Evolutionary conservation across 2,888 invertebrate species (phyloP).

Genomic region (Gastrophysa polygoni): DNA sequence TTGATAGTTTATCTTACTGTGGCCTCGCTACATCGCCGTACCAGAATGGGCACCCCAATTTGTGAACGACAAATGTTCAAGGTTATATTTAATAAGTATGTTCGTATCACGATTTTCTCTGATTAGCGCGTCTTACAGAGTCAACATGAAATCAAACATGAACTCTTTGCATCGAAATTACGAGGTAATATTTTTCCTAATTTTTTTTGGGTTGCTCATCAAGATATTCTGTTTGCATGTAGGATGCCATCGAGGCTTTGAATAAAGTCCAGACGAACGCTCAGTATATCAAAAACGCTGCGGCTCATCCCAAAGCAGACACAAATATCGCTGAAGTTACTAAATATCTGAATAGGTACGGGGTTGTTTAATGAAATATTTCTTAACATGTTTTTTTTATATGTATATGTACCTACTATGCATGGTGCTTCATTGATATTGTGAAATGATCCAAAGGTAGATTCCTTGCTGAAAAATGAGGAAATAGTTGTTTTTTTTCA

Average conservation of each 20-base stretch:
- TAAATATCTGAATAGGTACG: conserved; percentile 38
- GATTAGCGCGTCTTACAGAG: neutral
- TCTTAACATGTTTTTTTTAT: too few relatives aligned
- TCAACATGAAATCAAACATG: neutral
- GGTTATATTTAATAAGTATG: neutral
- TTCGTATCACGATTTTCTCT: neutral
- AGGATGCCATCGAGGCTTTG: conserved; percentile 74
- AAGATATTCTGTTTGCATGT: conserved; percentile 19
- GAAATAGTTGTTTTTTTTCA: too few relatives aligned
- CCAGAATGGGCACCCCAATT: neutral
- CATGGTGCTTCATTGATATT: too few relatives aligned
- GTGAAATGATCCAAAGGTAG: too few relatives aligned
- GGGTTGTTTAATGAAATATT: too few relatives aligned
- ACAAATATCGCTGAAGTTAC: conserved; percentile 35
- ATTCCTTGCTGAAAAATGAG: too few relatives aligned
- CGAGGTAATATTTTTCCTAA: conserved; percentile 1
- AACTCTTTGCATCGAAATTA: conserved; percentile 8
- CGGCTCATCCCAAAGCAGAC: conserved; percentile 49
- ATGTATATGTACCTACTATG: too few relatives aligned
- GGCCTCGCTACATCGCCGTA: too few relatives aligned
- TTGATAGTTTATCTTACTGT: too few relatives aligned
- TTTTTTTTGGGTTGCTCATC: neutral
- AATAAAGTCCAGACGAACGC: conserved; percentile 78
- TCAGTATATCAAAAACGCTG: conserved; percentile 62
- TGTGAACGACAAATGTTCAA: neutral